Evolutionary conservation across 2,797 vertebrate genomes (phyloP), one percentile per base, ranked within the genome.

Genomic region (Aphelocoma californica): DNA sequence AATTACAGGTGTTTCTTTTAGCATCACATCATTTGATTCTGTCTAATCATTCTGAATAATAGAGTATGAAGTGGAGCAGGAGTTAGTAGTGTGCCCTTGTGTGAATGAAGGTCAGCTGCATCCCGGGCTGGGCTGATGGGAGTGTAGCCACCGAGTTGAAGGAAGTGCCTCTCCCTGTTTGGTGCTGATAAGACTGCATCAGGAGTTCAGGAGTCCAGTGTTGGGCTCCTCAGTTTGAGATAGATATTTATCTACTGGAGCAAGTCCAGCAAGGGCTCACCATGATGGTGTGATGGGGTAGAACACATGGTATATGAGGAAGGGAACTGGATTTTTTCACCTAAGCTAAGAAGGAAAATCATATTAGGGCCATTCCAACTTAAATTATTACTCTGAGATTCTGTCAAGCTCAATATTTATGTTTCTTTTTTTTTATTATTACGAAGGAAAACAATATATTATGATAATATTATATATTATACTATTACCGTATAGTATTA

Each of bases 261-360:
- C 0, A 0, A 70, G 47, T 40, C 51, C 18, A 11, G 29, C 0
- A 0, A n/a, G 14, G 4, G 28, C 14, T 81, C 48, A 58, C 24
- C 17, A 2, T 3, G 2, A 4, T 32, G 17, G 24, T 64, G 61
- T 66, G 8, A 24, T 38, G 20, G 26, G 11, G 3, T 18, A 62
- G n/a, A 80, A 17, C 15, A 24, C 6, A 0, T 66, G 14, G 18
- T 47, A 6, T 6, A 15, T 24, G 18, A 69, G 32, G 23, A 80
- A 65, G 26, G 60, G 26, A 82, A 10, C 5, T 20, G 25, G 7
- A 15, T 54, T 60, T 92, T 45, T 58, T 89, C 48, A 50, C 21
- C 21, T 36, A 26, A 69, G 18, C 45, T 40, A 28, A 65, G 34
- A 60, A 64, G 20, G n/a, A 42, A 79, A 60, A 45, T 24, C 1